Conservation (phyloP, 2,888 invertebrate genomes). For the Altica lythri region DNA sequence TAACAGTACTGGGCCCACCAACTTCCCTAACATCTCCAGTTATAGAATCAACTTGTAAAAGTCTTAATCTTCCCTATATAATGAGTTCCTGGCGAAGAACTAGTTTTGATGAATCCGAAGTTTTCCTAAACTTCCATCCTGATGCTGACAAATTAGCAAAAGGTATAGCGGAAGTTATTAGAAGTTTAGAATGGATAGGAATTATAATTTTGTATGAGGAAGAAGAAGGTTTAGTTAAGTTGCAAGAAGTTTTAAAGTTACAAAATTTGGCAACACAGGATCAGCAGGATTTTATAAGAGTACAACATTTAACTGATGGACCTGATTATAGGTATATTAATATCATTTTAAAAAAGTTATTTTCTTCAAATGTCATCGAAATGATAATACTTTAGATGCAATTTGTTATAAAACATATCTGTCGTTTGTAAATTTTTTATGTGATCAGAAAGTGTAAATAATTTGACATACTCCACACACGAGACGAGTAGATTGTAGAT, state of each 20-base stretch:
- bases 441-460: too few relatives aligned
- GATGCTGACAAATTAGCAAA: constrained; percentile 63
- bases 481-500: too few relatives aligned
- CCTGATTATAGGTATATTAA: constrained; percentile 40
- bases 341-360: too few relatives aligned
- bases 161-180: constrained; percentile 68
- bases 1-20: constrained; percentile 83
- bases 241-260: constrained; percentile 77
- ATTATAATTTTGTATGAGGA: constrained; percentile 81
- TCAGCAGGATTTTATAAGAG: constrained; percentile 36
- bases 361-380: too few relatives aligned
- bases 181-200: constrained; percentile 73
- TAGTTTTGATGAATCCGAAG: constrained; percentile 60
- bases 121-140: constrained; percentile 47
- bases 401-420: too few relatives aligned
- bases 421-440: too few relatives aligned
- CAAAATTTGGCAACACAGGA: constrained; percentile 35
- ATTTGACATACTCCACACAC: too few relatives aligned
- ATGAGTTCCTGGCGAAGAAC: constrained; percentile 74
- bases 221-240: constrained; percentile 72
- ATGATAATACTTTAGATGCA: too few relatives aligned
- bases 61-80: constrained; percentile 84
- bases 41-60: constrained; percentile 82
- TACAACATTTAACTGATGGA: constrained; percentile 41
- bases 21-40: constrained; percentile 63